Percentiles rank a stretch among this genome's conserved stretches.
These are phyloP conservation scores for Apis cerana DNA, from an alignment of 1,140 invertebrate genomes.

Conservation along the genomic window DNA sequence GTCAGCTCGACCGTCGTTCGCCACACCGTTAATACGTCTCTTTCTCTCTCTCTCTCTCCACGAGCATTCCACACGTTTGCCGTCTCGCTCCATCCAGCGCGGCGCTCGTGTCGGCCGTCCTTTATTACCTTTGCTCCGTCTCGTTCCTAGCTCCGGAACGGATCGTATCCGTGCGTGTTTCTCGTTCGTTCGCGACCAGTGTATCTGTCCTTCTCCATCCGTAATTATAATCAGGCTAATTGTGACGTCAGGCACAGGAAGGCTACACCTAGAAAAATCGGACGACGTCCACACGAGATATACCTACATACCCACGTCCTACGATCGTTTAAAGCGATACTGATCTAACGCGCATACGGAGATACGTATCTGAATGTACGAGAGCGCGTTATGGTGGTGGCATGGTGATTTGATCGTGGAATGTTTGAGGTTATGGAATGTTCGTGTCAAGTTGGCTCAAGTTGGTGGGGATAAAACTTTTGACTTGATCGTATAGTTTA, in stretches of 20 bases:
- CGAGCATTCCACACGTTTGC: not conserved
- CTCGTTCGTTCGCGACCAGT: conserved; percentile 16
- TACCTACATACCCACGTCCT: conserved; percentile 26
- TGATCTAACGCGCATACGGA: conserved; percentile 39
- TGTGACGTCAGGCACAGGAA: conserved; percentile 80
- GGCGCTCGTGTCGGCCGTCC: not conserved
- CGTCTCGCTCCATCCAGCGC: not conserved
- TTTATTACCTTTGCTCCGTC: not conserved
- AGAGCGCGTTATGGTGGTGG: not conserved
- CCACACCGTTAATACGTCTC: conserved; percentile 71
- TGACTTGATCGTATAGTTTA: too few species aligned
- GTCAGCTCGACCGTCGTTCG: conserved; percentile 73
- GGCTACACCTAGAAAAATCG: conserved; percentile 79
- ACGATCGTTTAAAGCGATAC: conserved; percentile 30
- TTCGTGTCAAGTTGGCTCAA: too few species aligned
- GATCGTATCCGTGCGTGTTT: conserved; percentile 48
- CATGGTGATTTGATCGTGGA: not conserved
- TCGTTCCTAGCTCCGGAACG: conserved; percentile 10
- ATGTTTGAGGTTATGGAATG: too few species aligned
- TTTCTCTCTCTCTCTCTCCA: conserved; percentile 10
- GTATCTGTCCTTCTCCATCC: conserved; percentile 63
- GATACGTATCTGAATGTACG: conserved; percentile 5
- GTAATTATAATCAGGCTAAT: conserved; percentile 81
- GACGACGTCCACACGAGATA: conserved; percentile 49
- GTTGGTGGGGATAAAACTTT: too few species aligned